Conservation (phyloP, 2,113 vertebrate genomes). For the Leptosomus discolor region DNA sequence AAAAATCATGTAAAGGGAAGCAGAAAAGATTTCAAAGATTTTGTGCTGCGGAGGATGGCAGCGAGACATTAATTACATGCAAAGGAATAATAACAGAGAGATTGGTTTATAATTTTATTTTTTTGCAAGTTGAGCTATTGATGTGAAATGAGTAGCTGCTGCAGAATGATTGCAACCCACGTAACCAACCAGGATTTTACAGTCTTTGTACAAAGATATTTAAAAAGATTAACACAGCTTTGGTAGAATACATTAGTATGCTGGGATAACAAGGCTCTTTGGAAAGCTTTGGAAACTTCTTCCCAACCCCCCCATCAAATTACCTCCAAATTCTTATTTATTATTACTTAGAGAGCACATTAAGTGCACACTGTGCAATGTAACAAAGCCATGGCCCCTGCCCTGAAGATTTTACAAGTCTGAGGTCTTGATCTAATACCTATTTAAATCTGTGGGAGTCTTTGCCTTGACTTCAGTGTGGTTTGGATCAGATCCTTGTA, state of each 20-base stretch:
- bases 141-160: neutral
- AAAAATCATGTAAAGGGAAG: neutral
- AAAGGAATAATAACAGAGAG: neutral
- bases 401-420: conserved; percentile 23
- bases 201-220: neutral
- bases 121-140: neutral
- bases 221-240: neutral
- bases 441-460: conserved; percentile 28
- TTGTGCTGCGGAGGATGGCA: neutral
- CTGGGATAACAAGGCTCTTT: neutral
- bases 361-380: neutral
- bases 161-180: neutral
- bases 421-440: conserved; percentile 9
- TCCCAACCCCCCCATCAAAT: neutral
- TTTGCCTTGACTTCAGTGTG: conserved; percentile 10
- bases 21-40: neutral
- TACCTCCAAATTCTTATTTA: conserved; percentile 5
- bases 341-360: conserved; percentile 20
- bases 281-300: conserved; percentile 22
- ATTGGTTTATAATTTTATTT: neutral
- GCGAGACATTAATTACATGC: neutral
- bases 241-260: neutral
- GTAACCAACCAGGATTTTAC: neutral
- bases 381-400: conserved; percentile 8
- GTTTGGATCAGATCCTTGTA: neutral